These are phyloP conservation scores for Coregonus ussuriensis DNA, from an alignment of 2,797 vertebrate species.

Conservation along the genomic window DNA sequence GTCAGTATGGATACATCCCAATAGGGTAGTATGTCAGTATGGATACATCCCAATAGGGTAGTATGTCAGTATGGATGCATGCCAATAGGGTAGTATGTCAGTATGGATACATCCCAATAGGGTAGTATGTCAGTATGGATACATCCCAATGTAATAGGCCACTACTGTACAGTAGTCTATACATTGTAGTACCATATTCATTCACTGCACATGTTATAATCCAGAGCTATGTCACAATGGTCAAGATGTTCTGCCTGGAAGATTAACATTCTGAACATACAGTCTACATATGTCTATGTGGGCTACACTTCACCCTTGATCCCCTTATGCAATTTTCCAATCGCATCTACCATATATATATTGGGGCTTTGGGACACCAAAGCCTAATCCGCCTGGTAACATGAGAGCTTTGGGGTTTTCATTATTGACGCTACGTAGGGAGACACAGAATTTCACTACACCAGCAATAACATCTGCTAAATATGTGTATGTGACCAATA, in stretches of 20 bases:
- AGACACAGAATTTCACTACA: background rate
- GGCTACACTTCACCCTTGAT: constrained; percentile 69
- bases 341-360: constrained; percentile 54
- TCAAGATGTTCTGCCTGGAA: constrained; percentile 51
- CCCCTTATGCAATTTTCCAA: constrained; percentile 63
- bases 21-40: background rate
- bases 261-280: constrained; percentile 51
- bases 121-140: background rate
- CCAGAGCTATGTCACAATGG: constrained; percentile 15
- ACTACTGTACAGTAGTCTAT: background rate
- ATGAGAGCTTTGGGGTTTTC: constrained; percentile 66
- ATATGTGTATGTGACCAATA: too few relatives aligned
- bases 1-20: background rate
- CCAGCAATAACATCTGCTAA: too few relatives aligned
- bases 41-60: background rate
- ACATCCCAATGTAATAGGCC: too few relatives aligned
- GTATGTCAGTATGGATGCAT: background rate
- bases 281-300: constrained; percentile 48
- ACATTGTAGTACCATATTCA: background rate
- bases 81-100: background rate
- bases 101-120: too few relatives aligned
- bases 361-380: constrained; percentile 62
- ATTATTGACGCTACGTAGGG: constrained; percentile 47
- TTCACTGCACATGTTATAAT: background rate
- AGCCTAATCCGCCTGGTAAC: constrained; percentile 69